A percentile compares a stretch with the other conserved stretches of the same genome.
Evolutionary conservation across 2,888 invertebrate species (phyloP).

Genomic region (Copidosoma aretas): DNA sequence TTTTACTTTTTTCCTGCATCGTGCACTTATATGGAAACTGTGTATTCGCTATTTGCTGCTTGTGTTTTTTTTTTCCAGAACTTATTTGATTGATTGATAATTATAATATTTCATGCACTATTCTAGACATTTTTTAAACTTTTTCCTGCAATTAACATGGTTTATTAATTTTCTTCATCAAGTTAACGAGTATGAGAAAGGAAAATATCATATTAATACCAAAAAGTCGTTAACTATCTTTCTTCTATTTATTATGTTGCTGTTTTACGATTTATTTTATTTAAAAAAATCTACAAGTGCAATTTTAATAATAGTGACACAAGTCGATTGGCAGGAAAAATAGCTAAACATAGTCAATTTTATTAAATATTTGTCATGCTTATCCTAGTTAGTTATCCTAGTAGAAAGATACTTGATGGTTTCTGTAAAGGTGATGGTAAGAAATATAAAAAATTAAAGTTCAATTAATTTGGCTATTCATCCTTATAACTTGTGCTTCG

Average conservation of each 20-base stretch:
- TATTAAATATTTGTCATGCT: no score
- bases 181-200: neutral
- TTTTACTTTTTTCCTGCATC: neutral
- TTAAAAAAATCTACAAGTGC: no score
- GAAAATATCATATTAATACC: neutral
- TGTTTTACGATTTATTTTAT: slow-evolving; percentile 3
- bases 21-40: slow-evolving; percentile 8
- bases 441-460: neutral
- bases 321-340: no score
- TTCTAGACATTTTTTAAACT: slow-evolving; percentile 3
- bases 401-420: slow-evolving; percentile 1
- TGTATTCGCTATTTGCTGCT: slow-evolving; percentile 21
- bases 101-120: slow-evolving; percentile 1
- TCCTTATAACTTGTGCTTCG: no score
- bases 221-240: slow-evolving; percentile 9
- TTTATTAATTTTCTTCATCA: neutral
- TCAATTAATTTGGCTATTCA: neutral
- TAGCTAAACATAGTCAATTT: no score
- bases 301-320: no score
- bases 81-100: slow-evolving; percentile 20
- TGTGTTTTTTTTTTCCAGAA: slow-evolving; percentile 32
- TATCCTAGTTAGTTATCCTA: neutral
- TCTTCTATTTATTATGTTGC: neutral
- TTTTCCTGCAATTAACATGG: neutral
- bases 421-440: slow-evolving; percentile 23